phyloP scores from a whole-genome alignment of 2,113 vertebrate genomes.

The Phycodurus eques region DNA sequence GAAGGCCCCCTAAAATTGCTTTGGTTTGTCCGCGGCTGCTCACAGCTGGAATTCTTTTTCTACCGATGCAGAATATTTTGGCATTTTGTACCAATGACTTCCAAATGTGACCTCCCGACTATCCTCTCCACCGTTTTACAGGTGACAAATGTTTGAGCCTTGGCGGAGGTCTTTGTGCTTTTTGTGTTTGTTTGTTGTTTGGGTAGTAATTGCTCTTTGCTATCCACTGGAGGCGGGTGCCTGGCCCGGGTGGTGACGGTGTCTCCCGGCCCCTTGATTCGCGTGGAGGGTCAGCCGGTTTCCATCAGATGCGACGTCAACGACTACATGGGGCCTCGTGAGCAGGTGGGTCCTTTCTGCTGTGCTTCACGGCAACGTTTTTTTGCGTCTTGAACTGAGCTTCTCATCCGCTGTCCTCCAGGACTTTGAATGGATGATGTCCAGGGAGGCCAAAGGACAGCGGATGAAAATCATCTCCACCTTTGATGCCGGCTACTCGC shows the following conservation, averaged over 20 bases:
- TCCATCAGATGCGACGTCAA: conserved; percentile 84
- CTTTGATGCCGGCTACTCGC: conserved; percentile 80
- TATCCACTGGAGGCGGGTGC: conserved; percentile 62
- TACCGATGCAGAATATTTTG: too few relatives aligned
- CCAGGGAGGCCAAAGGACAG: accelerated
- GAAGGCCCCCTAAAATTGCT: too few relatives aligned
- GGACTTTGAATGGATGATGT: conserved; percentile 90
- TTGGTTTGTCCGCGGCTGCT: too few relatives aligned
- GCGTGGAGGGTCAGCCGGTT: conserved; percentile 82
- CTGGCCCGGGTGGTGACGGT: conserved; percentile 83
- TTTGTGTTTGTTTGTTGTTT: not conserved
- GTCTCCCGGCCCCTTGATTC: conserved; percentile 79
- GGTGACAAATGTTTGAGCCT: not conserved
- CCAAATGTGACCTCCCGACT: too few relatives aligned
- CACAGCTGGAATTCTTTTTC: too few relatives aligned
- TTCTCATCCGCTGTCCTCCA: conserved; percentile 45
- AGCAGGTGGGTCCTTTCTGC: conserved; percentile 72
- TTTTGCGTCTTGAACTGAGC: not conserved
- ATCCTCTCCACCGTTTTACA: too few relatives aligned
- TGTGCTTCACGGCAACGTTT: too few relatives aligned
- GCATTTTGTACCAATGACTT: too few relatives aligned
- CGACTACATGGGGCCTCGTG: conserved; percentile 84
- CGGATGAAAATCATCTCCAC: conserved; percentile 82
- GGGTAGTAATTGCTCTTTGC: not conserved
- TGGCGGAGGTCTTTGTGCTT: too few relatives aligned